Evolutionary conservation across 2,113 vertebrate genomes (phyloP), one percentile per base, ranked within the genome.

Genomic region (Beaufortia kweichowensis): DNA sequence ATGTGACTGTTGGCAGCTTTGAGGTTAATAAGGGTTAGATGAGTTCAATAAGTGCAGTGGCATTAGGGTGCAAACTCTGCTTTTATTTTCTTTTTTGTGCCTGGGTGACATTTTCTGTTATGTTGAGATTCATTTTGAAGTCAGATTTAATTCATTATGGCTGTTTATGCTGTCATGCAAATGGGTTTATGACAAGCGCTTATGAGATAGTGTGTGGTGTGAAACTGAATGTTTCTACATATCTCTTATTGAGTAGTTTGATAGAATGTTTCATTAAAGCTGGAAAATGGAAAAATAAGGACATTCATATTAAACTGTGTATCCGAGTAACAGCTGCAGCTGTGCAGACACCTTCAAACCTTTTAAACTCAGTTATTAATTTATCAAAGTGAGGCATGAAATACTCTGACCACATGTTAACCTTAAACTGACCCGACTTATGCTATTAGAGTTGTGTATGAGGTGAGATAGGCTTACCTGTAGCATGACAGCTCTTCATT

Each of bases 401-500:
- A 56, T 70, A 80, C 80, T 77, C 55, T 67, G 41, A 69, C 76
- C 60, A 79, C 55, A 72, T 79, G 67, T 56, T 84, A 39, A 65
- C 74, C 66, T 79, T 63, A 39, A 73, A 64, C 77, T 78, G 66
- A 70, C 59, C 75, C 53, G 26, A 81, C 61, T 57, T 66, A 29
- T 72, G 62, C 72, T 67, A 64, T 84, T 75, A 82, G 11, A 39
- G 48, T 35, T 41, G 69, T 35, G n/a, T 26, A 46, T n/a, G 69
- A 57, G 53, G 19, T 43, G 48, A 46, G 48, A 71, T 28, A 14
- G 60, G 5, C 48, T 86, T 85, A 88, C 86, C 86, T 86, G 84
- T 26, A 17, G 72, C 56, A 70, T 77, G 84, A 86, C 46, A 19
- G 80, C 84, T 67, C 48, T 85, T 87, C 57, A 89, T 88, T 89